A percentile compares a stretch with the other conserved stretches of the same genome.
phyloP scores from a whole-genome alignment of 2,888 invertebrate species.

The Eucriotettix oculatus region DNA sequence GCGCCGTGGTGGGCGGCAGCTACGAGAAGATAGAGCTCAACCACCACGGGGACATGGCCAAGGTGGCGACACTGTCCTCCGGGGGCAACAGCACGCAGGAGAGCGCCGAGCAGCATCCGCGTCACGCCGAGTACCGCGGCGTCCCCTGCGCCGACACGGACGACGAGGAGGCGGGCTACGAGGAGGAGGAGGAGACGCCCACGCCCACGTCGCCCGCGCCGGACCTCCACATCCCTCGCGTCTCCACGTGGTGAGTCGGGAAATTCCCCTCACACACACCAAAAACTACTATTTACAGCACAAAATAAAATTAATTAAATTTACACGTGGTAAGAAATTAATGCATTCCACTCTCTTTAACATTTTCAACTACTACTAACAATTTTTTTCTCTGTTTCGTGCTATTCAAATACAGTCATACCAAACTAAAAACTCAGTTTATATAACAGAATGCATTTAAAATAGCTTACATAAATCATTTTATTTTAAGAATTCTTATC shows the following conservation, averaged over 20 bases:
- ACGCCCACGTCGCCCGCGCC: conserved; percentile 22
- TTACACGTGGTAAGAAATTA: too few relatives aligned
- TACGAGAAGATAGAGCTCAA: conserved; percentile 68
- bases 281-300: too few relatives aligned
- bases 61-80: neutral
- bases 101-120: conserved; percentile 8
- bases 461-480: too few relatives aligned
- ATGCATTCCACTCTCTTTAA: too few relatives aligned
- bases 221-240: conserved; percentile 47
- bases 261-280: too few relatives aligned
- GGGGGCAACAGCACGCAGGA: neutral
- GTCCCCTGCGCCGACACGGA: conserved; percentile 51
- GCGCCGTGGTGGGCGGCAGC: conserved; percentile 40
- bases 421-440: too few relatives aligned
- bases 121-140: conserved; percentile 41
- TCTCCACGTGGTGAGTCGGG: conserved; percentile 16
- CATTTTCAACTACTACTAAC: too few relatives aligned
- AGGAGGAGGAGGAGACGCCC: conserved; percentile 26
- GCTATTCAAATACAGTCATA: too few relatives aligned
- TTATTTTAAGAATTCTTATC: too few relatives aligned
- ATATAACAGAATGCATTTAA: too few relatives aligned
- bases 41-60: conserved; percentile 23
- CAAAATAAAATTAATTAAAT: too few relatives aligned
- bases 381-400: too few relatives aligned
- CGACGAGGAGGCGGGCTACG: conserved; percentile 36